Evolutionary conservation across 2,113 vertebrate species (phyloP).

Genomic region (Indicator indicator): DNA sequence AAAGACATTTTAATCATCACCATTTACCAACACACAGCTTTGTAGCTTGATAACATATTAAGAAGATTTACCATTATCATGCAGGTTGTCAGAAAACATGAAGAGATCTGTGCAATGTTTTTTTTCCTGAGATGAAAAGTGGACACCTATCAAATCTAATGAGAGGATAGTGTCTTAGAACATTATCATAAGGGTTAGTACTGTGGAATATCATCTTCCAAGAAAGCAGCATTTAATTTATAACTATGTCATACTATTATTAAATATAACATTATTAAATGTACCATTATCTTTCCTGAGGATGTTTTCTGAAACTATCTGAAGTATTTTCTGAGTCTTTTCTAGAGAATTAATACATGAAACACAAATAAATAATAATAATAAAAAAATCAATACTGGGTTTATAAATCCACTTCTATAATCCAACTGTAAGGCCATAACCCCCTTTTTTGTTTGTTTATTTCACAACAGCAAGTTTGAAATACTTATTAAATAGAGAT

Average conservation of each 20-base stretch:
- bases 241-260: not conserved
- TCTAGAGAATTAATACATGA: not conserved
- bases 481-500: not conserved
- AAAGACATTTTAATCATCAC: not conserved
- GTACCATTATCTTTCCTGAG: not conserved
- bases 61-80: not conserved
- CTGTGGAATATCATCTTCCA: not conserved
- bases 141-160: not conserved
- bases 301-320: not conserved
- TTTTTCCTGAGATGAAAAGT: not conserved
- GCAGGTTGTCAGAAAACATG: not conserved
- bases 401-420: not conserved
- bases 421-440: not conserved
- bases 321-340: not conserved
- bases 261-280: not conserved
- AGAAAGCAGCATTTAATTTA: not conserved
- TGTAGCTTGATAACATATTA: not conserved
- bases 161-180: not conserved
- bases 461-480: not conserved
- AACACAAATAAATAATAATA: not conserved
- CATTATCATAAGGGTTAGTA: not conserved
- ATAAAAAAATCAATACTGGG: not conserved
- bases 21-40: not conserved
- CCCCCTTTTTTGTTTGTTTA: not conserved
- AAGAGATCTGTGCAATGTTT: not conserved